Evolutionary conservation across 2,797 vertebrate genomes (phyloP), one percentile per base, ranked within the genome.

Genomic region (Apogon hyalosoma): DNA sequence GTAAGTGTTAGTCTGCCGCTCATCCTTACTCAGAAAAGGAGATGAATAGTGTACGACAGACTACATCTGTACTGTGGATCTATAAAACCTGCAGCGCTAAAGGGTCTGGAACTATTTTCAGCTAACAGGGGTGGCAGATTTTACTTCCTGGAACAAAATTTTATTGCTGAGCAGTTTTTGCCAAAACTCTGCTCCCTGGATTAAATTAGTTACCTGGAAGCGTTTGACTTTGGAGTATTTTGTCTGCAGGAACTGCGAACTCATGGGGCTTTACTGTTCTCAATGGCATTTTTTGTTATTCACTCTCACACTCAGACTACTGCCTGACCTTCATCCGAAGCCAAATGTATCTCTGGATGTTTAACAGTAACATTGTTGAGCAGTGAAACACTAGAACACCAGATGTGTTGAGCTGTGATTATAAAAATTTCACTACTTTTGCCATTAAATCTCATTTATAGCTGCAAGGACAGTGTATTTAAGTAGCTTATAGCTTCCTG

Each of bases 121-220:
- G 75, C 59, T 49, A 77, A 33, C 41, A 43, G 66, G 56, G 77
- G 75, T 71, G 81, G 71, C 78, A 61, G 60, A 49, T 80, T 85
- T 79, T 52, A 85, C 71, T 75, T 87, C 63, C 72, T 82, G 76
- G 81, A 90, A 84, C 74, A 46, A 16, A 21, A 7, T 85, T 82
- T 86, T 88, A 81, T 78, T 72, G 55, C 55, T 3, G 11, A 55
- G 33, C 40, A 43, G 4, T 80, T 83, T 82, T 52, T 74, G 76
- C 83, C 80, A 80, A 66, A 72, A 38, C 63, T 64, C 19, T 42
- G 74, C 63, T 80, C 60, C 54, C 76, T 72, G 77, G 56, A 67
- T 83, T 66, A 70, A 76, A 82, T 84, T 78, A 78, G 74, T 82
- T 79, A 85, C 82, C 81, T 82, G 83, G 83, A 88, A 76, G 77